Evolutionary conservation across 2,113 vertebrate genomes (phyloP), one percentile per base, ranked within the genome.

Genomic region (Syngnathus typhle): DNA sequence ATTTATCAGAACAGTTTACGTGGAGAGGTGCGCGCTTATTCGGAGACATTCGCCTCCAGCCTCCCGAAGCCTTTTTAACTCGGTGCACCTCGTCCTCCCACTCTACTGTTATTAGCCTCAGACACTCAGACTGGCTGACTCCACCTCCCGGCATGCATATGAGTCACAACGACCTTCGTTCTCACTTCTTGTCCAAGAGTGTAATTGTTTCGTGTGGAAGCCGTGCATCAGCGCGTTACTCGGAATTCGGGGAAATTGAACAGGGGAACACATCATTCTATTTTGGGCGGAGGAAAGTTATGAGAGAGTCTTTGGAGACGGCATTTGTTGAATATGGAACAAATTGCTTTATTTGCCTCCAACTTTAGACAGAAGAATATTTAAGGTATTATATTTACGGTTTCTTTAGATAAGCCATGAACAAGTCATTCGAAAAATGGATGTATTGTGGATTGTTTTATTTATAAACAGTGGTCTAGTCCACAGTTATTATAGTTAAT

Each of bases 41-140:
- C 54, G 18, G 39, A 82, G 64, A 81, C 76, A 18, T 67, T 65
- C 73, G 64, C 88, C 83, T 77, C 83, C 86, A 60, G 79, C 63
- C 71, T 67, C 75, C 78, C 69, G 61, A 77, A 81, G 68, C 80
- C 82, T 84, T 55, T 69, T 47, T 81, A 81, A 75, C 77, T 73
- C 69, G 62, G 59, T 61, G 78, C 74, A 74, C 77, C 67, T 85
- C 75, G 77, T 87, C 85, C 83, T 85, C 84, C 84, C 82, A 87
- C 88, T 87, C 84, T 52, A 46, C 68, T 75, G 78, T 80, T 84
- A 84, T 86, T 88, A 85, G 81, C 79, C 81, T 81, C 81, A 78
- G 55, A 82, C 85, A 82, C 84, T 84, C 82, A 75, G 69, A 80
- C 75, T 60, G 70, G 70, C 78, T 74, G 79, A 82, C 82, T 83